phyloP scores from a whole-genome alignment of 37 sponge, comb jelly and placozoan genomes.

The Lycopodina hypogea region DNA sequence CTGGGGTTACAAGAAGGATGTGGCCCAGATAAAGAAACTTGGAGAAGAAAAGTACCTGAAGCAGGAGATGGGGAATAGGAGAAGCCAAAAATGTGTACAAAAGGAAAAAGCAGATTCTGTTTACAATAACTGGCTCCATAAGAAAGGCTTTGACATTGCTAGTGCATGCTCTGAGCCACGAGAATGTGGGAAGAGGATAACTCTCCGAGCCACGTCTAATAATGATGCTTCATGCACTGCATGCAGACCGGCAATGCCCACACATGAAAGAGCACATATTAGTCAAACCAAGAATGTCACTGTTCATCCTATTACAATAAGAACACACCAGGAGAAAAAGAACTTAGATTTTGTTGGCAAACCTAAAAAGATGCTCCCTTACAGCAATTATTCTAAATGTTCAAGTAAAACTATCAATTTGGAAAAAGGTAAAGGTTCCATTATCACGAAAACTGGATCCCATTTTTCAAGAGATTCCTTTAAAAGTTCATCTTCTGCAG shows the following conservation, averaged over 20 bases:
- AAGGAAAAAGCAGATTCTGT: constrained; percentile 34
- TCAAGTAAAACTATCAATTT: not conserved
- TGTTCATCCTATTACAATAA: constrained; percentile 4
- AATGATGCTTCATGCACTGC: not conserved
- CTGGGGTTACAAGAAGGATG: constrained; percentile 69
- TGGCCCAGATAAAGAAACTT: not conserved
- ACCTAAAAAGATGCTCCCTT: constrained; percentile 68
- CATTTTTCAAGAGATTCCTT: not conserved
- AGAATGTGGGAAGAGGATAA: constrained; percentile 11
- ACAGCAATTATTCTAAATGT: constrained; percentile 54
- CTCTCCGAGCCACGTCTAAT: not conserved
- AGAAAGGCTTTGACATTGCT: constrained; percentile 1
- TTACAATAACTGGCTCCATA: constrained; percentile 39
- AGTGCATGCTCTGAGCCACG: not conserved
- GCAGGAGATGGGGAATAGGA: not conserved
- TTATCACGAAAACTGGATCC: not conserved
- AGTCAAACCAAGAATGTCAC: not conserved
- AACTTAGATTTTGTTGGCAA: constrained; percentile 42
- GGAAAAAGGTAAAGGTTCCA: not conserved
- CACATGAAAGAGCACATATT: not conserved
- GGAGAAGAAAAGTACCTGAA: not conserved
- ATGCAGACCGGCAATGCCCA: not conserved
- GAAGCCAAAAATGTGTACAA: constrained; percentile 12
- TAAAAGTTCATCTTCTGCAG: not conserved
- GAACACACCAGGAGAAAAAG: constrained; percentile 5